A percentile compares a stretch with the other conserved stretches of the same genome.
Evolutionary conservation across 2,113 vertebrate species (phyloP).

Genomic region (Agapornis roseicollis): DNA sequence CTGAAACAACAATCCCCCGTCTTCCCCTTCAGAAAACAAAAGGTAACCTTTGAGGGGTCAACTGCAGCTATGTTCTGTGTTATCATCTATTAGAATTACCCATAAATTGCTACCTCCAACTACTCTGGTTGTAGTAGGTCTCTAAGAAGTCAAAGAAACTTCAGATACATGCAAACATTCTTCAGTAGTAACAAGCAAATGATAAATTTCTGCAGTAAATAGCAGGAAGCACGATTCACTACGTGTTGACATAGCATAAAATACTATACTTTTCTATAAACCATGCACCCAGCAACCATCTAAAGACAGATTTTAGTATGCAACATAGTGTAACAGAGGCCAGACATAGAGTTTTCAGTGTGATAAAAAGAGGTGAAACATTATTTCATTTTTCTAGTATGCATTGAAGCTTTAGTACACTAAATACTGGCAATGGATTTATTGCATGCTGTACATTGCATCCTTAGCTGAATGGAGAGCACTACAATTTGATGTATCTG

Average conservation of each 20-base stretch:
- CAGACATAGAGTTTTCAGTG: neutral
- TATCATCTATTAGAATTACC: neutral
- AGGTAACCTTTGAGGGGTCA: neutral
- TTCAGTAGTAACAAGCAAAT: neutral
- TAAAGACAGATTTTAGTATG: neutral
- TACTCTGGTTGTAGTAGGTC: neutral
- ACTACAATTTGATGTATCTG: neutral
- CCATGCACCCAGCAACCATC: neutral
- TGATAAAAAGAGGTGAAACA: neutral
- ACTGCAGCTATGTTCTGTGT: neutral
- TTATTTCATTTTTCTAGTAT: neutral
- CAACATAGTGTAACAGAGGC: neutral
- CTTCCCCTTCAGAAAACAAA: neutral
- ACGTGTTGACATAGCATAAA: neutral
- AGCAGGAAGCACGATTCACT: neutral
- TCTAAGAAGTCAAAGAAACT: neutral
- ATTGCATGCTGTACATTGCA: neutral
- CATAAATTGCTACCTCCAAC: neutral
- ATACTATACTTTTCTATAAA: neutral
- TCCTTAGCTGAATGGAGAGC: neutral
- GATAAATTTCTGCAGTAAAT: neutral
- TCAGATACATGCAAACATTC: neutral
- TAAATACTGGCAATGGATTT: neutral
- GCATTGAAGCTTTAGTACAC: neutral
- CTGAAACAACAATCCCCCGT: neutral